phyloP scores from a whole-genome alignment of 2,797 vertebrate species.

The Remorina albescens region DNA sequence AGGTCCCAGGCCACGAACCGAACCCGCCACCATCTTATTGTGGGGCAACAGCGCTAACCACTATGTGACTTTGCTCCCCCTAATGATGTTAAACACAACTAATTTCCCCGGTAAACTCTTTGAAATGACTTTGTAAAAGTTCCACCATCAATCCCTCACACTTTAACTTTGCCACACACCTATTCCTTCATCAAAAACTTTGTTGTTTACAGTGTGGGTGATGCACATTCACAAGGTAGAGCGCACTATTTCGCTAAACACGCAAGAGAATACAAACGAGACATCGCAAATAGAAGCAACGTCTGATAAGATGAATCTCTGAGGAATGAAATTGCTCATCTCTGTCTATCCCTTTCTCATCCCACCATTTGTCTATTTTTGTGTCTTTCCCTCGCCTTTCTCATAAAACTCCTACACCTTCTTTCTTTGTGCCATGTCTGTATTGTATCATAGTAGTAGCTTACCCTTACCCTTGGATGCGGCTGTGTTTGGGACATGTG shows the following conservation, averaged over 20 bases:
- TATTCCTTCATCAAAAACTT: slow-evolving; percentile 42
- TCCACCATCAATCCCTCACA: slow-evolving; percentile 6
- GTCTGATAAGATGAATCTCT: slow-evolving; percentile 58
- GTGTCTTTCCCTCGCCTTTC: slow-evolving; percentile 39
- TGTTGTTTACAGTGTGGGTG: slow-evolving; percentile 68
- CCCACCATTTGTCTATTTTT: slow-evolving; percentile 61
- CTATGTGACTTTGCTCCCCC: no score
- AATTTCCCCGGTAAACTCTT: slow-evolving; percentile 20
- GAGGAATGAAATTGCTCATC: slow-evolving; percentile 53
- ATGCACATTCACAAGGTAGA: slow-evolving; percentile 37
- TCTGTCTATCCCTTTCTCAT: slow-evolving; percentile 34
- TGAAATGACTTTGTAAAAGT: slow-evolving; percentile 34
- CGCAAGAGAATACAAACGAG: slow-evolving; percentile 45
- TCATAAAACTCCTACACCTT: slow-evolving; percentile 38
- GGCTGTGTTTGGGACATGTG: slow-evolving; percentile 17
- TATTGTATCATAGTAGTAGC: slow-evolving; percentile 19
- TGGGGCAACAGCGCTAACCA: no score
- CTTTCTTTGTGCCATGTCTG: slow-evolving; percentile 24
- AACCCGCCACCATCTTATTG: no score
- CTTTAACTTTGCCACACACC: slow-evolving; percentile 9
- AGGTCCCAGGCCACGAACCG: no score
- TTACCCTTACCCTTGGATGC: slow-evolving; percentile 30
- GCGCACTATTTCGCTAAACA: slow-evolving; percentile 47
- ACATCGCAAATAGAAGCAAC: slow-evolving; percentile 41
- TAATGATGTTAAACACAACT: not conserved